phyloP scores from a whole-genome alignment of 2,797 vertebrate species.

The Epinephelus awoara region DNA sequence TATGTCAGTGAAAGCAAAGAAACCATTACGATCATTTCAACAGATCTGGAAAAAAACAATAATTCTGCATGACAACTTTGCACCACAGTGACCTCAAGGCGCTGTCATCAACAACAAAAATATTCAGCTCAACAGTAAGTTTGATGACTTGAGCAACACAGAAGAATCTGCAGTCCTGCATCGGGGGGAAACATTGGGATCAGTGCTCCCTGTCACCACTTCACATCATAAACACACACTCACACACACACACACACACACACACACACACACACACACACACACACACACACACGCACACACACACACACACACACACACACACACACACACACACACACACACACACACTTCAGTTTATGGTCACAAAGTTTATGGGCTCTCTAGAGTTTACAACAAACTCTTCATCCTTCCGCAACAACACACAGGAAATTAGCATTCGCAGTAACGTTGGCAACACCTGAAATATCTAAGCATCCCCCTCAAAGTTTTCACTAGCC shows the following conservation, averaged over 20 bases:
- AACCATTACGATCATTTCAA: conserved; percentile 29
- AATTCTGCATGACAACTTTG: conserved; percentile 51
- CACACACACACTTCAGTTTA: conserved; percentile 28
- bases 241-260: conserved; percentile 13
- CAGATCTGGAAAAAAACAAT: conserved; percentile 56
- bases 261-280: conserved; percentile 4
- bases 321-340: neutral
- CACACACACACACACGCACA: conserved; percentile 1
- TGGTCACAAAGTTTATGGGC: conserved; percentile 24
- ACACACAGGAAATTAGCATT: conserved; percentile 85
- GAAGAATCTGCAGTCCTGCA: conserved; percentile 4
- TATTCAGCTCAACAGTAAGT: conserved; percentile 21
- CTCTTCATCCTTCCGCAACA: conserved; percentile 83
- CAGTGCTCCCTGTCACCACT: neutral
- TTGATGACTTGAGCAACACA: conserved; percentile 24
- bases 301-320: conserved; percentile 4
- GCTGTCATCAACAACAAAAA: conserved; percentile 31
- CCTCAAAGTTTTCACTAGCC: conserved; percentile 57
- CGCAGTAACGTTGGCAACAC: conserved; percentile 81
- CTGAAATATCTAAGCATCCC: conserved; percentile 79
- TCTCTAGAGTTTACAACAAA: conserved; percentile 83
- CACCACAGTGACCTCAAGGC: conserved; percentile 8
- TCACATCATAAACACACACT: neutral
- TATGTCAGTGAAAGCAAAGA: conserved; percentile 40
- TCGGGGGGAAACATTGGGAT: neutral